phyloP scores from a whole-genome alignment of 2,888 invertebrate species.

The Geotrupes spiniger region DNA sequence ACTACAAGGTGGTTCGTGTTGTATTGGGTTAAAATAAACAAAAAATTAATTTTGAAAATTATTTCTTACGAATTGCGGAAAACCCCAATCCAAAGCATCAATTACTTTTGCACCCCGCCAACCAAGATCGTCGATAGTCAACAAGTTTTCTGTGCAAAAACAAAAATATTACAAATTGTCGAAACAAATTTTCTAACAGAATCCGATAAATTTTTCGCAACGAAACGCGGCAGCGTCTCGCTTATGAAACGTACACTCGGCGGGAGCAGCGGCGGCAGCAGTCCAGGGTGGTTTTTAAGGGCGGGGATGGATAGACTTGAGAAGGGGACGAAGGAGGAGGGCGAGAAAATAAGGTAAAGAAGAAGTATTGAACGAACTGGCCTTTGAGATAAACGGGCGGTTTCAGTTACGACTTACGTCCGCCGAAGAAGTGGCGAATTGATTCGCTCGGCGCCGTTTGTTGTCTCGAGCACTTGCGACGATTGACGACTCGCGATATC shows the following conservation, averaged over 20 bases:
- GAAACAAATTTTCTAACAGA: no score
- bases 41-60: no score
- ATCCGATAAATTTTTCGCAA: no score
- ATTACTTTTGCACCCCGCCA: no score
- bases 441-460: not conserved
- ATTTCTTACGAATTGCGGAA: no score
- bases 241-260: slow-evolving; percentile 11
- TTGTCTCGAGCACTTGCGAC: not conserved
- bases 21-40: no score
- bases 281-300: slow-evolving; percentile 32
- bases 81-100: no score
- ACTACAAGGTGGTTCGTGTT: no score
- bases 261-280: slow-evolving; percentile 23
- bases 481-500: not conserved
- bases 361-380: slow-evolving; percentile 46
- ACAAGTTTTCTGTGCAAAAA: no score
- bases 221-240: not conserved
- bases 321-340: slow-evolving; percentile 22
- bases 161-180: no score
- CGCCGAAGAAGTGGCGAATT: slow-evolving; percentile 7
- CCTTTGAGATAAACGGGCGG: slow-evolving; percentile 32
- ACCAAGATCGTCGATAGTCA: no score
- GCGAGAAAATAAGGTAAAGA: slow-evolving; percentile 42
- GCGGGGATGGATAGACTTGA: slow-evolving; percentile 30
- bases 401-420: slow-evolving; percentile 9